Percentiles rank a stretch among this genome's conserved stretches.
Conservation (phyloP, 2,888 invertebrate species). For the Campoplex capitator region DNA sequence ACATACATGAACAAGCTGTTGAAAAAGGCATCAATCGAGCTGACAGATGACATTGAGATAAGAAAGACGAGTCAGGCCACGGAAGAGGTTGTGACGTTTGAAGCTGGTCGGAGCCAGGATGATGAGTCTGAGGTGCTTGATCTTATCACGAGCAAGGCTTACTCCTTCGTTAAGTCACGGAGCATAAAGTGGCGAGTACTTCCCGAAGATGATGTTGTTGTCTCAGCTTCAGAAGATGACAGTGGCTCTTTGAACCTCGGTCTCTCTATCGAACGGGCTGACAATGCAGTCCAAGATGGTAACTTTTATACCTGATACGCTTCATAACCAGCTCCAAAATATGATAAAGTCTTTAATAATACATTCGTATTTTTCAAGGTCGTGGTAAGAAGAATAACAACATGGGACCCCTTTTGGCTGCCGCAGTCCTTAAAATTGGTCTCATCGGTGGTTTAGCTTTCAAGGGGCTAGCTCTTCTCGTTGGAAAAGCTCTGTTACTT, state of each 20-base stretch:
- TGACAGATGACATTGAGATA: slow-evolving; percentile 91
- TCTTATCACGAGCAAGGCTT: slow-evolving; percentile 90
- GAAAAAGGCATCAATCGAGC: slow-evolving; percentile 91
- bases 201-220: slow-evolving; percentile 92
- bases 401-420: slow-evolving; percentile 90
- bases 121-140: slow-evolving; percentile 87
- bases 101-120: slow-evolving; percentile 86
- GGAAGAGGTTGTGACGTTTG: slow-evolving; percentile 87
- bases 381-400: slow-evolving; percentile 91
- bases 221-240: slow-evolving; percentile 89
- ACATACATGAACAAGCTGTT: slow-evolving; percentile 93
- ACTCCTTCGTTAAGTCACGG: slow-evolving; percentile 91
- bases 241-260: slow-evolving; percentile 90
- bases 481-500: slow-evolving; percentile 93
- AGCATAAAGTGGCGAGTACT: slow-evolving; percentile 92
- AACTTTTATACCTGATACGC: slow-evolving; percentile 61
- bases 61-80: slow-evolving; percentile 86
- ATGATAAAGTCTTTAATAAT: background rate
- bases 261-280: slow-evolving; percentile 89
- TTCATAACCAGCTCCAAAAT: background rate
- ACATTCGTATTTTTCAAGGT: slow-evolving; percentile 82
- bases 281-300: slow-evolving; percentile 84
- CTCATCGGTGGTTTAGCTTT: slow-evolving; percentile 92
- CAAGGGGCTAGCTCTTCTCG: slow-evolving; percentile 92
- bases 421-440: slow-evolving; percentile 92